These are phyloP conservation scores for Lochmaea capreae DNA, from an alignment of 2,888 invertebrate genomes.

Conservation along the genomic window DNA sequence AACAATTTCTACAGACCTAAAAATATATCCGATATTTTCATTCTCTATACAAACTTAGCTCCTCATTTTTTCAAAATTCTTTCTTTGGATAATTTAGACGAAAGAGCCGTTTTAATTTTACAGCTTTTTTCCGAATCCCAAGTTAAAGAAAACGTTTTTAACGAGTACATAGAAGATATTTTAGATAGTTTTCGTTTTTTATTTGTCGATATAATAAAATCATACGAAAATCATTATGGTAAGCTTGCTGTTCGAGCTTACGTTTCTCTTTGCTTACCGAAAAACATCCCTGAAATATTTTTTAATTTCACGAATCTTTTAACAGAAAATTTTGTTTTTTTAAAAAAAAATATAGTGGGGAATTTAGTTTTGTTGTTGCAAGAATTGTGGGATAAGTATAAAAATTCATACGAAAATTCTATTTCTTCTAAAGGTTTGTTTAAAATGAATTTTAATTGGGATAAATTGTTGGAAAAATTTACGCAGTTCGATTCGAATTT, in stretches of 20 bases:
- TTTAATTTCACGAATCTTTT: conserved; percentile 44
- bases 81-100: conserved; percentile 41
- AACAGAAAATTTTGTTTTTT: conserved; percentile 41
- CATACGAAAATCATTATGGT: conserved; percentile 48
- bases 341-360: conserved; percentile 49
- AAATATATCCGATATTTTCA: conserved; percentile 51
- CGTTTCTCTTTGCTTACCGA: conserved; percentile 44
- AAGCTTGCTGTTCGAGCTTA: conserved; percentile 49
- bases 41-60: conserved; percentile 49
- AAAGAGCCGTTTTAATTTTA: conserved; percentile 51
- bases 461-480: conserved; percentile 34
- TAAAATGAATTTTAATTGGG: conserved; percentile 34
- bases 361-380: conserved; percentile 48
- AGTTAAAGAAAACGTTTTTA: conserved; percentile 42
- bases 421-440: conserved; percentile 24
- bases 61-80: conserved; percentile 47
- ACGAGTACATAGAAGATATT: conserved; percentile 25
- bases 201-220: conserved; percentile 48
- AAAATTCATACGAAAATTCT: conserved; percentile 31
- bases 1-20: conserved; percentile 48
- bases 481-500: conserved; percentile 38
- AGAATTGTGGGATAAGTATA: conserved; percentile 49
- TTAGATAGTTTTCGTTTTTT: conserved; percentile 43
- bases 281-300: conserved; percentile 46
- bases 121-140: conserved; percentile 54